phyloP scores from a whole-genome alignment of 2,888 invertebrate genomes.

The Drosophila borealis region DNA sequence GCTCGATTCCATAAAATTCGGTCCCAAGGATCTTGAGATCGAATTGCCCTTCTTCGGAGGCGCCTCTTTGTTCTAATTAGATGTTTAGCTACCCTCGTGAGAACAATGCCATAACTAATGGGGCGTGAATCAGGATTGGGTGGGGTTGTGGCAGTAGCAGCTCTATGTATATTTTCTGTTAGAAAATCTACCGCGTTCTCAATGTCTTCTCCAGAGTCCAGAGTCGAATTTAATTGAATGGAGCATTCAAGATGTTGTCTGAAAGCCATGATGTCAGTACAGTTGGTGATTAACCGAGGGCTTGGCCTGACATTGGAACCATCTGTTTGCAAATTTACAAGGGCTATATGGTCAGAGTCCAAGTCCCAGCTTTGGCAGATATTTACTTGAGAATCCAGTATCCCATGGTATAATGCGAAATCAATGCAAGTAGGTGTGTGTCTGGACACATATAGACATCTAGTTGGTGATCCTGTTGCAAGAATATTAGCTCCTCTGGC shows the following conservation, averaged over 20 bases:
- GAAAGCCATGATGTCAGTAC: too few relatives aligned
- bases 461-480: not conserved
- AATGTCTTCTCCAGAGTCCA: too few relatives aligned
- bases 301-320: too few relatives aligned
- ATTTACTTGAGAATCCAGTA: not conserved
- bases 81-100: slow-evolving; percentile 14
- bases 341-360: slow-evolving; percentile 12
- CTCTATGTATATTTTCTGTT: slow-evolving; percentile 14
- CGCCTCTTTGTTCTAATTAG: slow-evolving; percentile 2
- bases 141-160: slow-evolving; percentile 22
- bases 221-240: too few relatives aligned
- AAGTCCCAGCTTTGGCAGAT: slow-evolving; percentile 19
- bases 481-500: not conserved
- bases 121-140: not conserved
- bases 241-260: too few relatives aligned
- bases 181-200: too few relatives aligned
- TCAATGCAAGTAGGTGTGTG: not conserved
- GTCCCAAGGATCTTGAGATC: not conserved
- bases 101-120: slow-evolving; percentile 17
- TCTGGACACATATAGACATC: not conserved
- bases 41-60: not conserved
- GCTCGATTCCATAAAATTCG: too few relatives aligned
- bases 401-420: not conserved
- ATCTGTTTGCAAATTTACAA: not conserved
- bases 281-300: too few relatives aligned